A percentile compares a stretch with the other conserved stretches of the same genome.
phyloP scores from a whole-genome alignment of 2,888 invertebrate genomes.

The Uropetala carovei region DNA sequence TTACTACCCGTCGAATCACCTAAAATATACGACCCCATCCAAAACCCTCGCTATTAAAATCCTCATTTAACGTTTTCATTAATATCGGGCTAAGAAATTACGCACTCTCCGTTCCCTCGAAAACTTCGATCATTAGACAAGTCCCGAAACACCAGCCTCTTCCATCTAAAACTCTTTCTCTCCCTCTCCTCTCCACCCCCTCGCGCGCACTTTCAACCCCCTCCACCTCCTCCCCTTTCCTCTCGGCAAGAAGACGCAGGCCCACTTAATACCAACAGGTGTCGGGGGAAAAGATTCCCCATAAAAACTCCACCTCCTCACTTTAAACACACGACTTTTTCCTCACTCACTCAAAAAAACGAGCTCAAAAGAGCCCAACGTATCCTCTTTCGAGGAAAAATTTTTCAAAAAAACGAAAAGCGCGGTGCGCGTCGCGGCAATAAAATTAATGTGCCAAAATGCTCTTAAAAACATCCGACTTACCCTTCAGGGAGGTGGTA shows the following conservation, averaged over 20 bases:
- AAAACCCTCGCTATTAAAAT: no score
- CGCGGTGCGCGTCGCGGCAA: no score
- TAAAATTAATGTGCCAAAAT: no score
- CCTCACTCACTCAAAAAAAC: no score
- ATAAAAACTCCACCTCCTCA: neutral
- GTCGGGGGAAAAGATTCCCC: neutral
- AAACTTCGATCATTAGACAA: neutral
- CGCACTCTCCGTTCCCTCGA: neutral
- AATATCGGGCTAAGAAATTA: neutral
- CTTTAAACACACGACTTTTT: neutral
- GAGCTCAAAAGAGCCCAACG: no score
- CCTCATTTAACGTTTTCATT: neutral
- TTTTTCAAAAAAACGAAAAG: no score
- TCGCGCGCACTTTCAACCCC: neutral
- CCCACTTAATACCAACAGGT: slow-evolving; percentile 54
- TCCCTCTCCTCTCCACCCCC: neutral
- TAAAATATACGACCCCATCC: neutral
- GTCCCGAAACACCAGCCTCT: neutral
- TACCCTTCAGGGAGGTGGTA: no score
- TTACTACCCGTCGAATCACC: neutral
- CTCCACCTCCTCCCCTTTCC: neutral
- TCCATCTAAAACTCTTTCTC: neutral
- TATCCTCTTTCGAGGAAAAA: no score
- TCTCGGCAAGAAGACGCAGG: slow-evolving; percentile 3
- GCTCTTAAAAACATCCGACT: no score